Evolutionary conservation across 1,140 invertebrate genomes (phyloP).

Genomic region (Drosophila bipectinata): DNA sequence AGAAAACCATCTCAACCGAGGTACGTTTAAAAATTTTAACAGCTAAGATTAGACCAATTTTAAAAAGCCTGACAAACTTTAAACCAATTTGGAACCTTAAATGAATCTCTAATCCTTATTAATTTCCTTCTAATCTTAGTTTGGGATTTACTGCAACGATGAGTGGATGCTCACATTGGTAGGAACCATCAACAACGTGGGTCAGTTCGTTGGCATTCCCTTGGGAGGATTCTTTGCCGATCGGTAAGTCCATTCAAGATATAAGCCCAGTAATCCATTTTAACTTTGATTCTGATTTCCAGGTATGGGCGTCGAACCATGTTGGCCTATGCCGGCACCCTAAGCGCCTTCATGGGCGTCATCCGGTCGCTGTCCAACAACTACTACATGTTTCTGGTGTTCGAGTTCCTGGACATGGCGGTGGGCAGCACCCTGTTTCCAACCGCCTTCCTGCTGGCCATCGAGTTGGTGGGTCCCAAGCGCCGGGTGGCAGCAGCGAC

Average conservation of each 20-base stretch:
- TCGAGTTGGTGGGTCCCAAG: constrained; percentile 91
- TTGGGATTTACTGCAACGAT: constrained; percentile 85
- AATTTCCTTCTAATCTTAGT: constrained; percentile 82
- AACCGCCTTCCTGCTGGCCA: constrained; percentile 87
- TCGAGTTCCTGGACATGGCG: constrained; percentile 88
- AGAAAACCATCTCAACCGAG: constrained; percentile 76
- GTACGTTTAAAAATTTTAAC: constrained; percentile 22
- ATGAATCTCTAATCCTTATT: not conserved
- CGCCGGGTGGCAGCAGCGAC: constrained; percentile 90
- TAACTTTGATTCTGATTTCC: not conserved
- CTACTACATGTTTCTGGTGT: constrained; percentile 87
- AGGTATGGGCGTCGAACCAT: constrained; percentile 88
- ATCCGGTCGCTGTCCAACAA: constrained; percentile 87
- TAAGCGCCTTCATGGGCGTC: constrained; percentile 87
- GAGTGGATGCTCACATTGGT: constrained; percentile 89
- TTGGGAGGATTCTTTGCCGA: constrained; percentile 89
- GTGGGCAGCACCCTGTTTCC: constrained; percentile 88
- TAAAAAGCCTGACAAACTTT: no score
- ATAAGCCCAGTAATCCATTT: not conserved
- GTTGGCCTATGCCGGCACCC: constrained; percentile 85
- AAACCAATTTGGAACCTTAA: constrained; percentile 9
- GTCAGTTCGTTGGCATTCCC: constrained; percentile 88
- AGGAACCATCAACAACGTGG: constrained; percentile 89
- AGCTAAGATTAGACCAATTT: no score
- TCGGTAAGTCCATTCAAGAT: constrained; percentile 81